Conservation (phyloP, 30 jellyfish, hydroid and myxozoan species). For the Calvadosia cruxmelitensis region DNA sequence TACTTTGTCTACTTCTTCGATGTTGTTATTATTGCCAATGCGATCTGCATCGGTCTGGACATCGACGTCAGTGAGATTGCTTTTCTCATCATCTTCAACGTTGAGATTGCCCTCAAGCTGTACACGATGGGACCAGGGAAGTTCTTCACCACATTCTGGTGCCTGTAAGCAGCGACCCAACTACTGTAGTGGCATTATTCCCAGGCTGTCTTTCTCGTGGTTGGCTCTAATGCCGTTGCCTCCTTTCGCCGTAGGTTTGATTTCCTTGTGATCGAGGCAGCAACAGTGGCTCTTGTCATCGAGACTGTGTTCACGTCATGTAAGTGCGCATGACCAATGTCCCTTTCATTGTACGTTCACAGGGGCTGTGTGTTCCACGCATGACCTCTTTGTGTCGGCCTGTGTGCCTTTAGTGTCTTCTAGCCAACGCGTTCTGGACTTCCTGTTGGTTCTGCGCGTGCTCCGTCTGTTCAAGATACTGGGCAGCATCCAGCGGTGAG, state of each 20-base stretch:
- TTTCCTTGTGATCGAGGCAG: conserved; percentile 83
- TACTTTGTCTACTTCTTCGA: conserved; percentile 69
- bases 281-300: conserved; percentile 58
- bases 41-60: conserved; percentile 80
- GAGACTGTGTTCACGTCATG: conserved; percentile 40
- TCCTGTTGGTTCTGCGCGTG: conserved; percentile 76
- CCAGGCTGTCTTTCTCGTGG: no score
- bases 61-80: conserved; percentile 62
- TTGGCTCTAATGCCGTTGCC: no score
- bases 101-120: conserved; percentile 74
- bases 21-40: conserved; percentile 72
- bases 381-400: neutral
- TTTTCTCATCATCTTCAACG: conserved; percentile 56
- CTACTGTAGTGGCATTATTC: no score
- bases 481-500: conserved; percentile 67
- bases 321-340: conserved; percentile 26
- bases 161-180: conserved; percentile 51
- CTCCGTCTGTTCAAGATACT: conserved; percentile 76
- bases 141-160: conserved; percentile 67
- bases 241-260: conserved; percentile 83
- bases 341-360: no score
- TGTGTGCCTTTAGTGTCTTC: conserved; percentile 12
- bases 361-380: no score
- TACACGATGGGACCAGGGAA: conserved; percentile 79
- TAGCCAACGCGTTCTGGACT: conserved; percentile 64